Evolutionary conservation across 2,797 vertebrate species (phyloP).

Genomic region (Squalus acanthias): DNA sequence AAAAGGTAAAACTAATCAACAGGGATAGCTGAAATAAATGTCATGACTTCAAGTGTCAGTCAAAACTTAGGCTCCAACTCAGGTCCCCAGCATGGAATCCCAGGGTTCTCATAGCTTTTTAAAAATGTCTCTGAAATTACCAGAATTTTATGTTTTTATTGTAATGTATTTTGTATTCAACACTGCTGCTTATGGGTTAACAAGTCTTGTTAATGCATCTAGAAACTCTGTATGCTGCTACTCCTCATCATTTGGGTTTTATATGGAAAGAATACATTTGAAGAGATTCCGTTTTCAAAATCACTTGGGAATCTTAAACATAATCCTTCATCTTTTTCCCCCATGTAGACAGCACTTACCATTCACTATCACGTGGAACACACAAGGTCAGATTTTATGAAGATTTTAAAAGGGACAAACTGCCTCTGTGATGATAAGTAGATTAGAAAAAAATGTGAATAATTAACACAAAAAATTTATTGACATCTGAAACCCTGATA

Average conservation of each 20-base stretch:
- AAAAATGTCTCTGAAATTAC: background rate
- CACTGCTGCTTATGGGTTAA: background rate
- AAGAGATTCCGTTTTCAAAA: background rate
- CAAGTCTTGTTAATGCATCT: background rate
- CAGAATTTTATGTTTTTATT: background rate
- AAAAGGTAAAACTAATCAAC: background rate
- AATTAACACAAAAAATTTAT: constrained; percentile 32
- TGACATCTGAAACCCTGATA: constrained; percentile 14
- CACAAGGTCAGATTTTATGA: constrained; percentile 15
- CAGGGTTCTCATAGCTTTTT: background rate
- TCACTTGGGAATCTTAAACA: background rate
- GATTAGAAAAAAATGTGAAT: constrained; percentile 14
- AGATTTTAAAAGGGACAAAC: background rate
- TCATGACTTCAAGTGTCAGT: background rate
- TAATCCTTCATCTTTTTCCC: background rate
- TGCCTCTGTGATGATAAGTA: background rate
- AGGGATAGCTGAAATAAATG: background rate
- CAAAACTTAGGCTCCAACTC: background rate
- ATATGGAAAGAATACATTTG: background rate
- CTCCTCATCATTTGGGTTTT: background rate
- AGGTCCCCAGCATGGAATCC: background rate
- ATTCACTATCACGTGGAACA: constrained; percentile 23
- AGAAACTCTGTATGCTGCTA: background rate
- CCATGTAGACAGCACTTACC: background rate
- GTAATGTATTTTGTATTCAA: background rate